Evolutionary conservation across 92 coral and sea anemone genomes (phyloP), one percentile per base, ranked within the genome.

Genomic region (Epizoanthus rinbou): DNA sequence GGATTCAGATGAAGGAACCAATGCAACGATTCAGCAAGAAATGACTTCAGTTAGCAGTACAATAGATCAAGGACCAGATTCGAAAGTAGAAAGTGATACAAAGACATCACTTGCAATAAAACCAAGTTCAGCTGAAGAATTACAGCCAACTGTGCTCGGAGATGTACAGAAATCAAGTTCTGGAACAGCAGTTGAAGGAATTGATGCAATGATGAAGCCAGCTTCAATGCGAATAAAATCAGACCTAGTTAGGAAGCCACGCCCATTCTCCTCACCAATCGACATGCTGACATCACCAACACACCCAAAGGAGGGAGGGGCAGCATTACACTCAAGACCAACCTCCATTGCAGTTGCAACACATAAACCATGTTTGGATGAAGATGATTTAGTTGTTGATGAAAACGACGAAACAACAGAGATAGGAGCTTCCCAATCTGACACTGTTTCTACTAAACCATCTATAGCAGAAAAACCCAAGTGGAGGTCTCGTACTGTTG

Each of bases 401-500:
- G 23, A 9, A 78, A 43, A n/a, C 1, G 39, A 41, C 4, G 39
- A 43, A 3, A 57, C 9, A 39, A 21, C 33, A 13, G 82, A 63
- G 45, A 14, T 5, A n/a, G 53, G 37, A 31, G 10, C 25, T 31
- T 37, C 65, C 13, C 58, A 41, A 6, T 10, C 57, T 18, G 13
- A 11, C 18, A 5, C 71, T 59, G 57, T 16, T 16, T 9, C 76
- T 2, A 57, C 43, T 37, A 41, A 78, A 41, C 82, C 82, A 8
- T 62, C 82, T 6, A 41, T 5, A 39, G 82, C 71, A 6, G 71
- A 78, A 15, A 62, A 78, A 21, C 39, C 82, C 57, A 60, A 78
- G 3, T 62, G 57, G 71, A 78, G 82, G 31, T 60, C 82, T 6
- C 69, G 82, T 21, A 57, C 81, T 60, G 69, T 59, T 76, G 81